Evolutionary conservation across 2,888 invertebrate genomes (phyloP).

Genomic region (Gonocerus acuteangulatus): DNA sequence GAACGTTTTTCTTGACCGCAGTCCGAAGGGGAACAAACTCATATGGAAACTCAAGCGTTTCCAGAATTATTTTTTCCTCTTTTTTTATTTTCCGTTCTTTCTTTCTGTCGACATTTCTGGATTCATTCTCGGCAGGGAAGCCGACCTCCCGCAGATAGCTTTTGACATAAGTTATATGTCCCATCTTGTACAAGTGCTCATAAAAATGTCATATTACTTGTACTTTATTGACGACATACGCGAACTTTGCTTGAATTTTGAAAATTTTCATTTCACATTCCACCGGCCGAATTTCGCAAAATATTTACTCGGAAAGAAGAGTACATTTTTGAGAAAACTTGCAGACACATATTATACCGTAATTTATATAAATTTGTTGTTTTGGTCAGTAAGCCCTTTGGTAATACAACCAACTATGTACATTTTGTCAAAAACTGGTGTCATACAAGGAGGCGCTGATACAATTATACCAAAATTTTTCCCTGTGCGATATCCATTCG

Average conservation of each 20-base stretch:
- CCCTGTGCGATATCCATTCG: constrained; percentile 19
- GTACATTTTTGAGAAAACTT: background rate
- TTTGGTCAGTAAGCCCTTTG: constrained; percentile 15
- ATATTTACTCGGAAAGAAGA: background rate
- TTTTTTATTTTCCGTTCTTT: constrained; percentile 17
- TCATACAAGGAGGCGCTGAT: background rate
- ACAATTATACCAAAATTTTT: constrained; percentile 20
- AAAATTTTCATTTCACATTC: background rate
- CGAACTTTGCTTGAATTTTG: constrained; percentile 3
- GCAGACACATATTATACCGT: constrained; percentile 9
- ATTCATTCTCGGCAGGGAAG: constrained; percentile 9
- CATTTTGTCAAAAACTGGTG: background rate
- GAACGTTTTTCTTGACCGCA: constrained; percentile 11
- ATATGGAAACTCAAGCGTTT: constrained; percentile 12
- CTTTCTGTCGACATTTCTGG: constrained; percentile 13
- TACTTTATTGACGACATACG: constrained; percentile 12
- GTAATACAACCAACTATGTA: constrained; percentile 10
- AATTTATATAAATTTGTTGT: constrained; percentile 12
- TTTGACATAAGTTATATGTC: constrained; percentile 21
- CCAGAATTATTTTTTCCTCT: constrained; percentile 10
- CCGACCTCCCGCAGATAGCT: constrained; percentile 13
- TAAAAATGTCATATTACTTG: constrained; percentile 15
- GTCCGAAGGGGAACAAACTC: background rate
- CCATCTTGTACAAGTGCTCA: constrained; percentile 5
- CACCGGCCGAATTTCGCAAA: constrained; percentile 1